phyloP scores from a whole-genome alignment of 1,140 invertebrate genomes.

The Colletes gigas region DNA sequence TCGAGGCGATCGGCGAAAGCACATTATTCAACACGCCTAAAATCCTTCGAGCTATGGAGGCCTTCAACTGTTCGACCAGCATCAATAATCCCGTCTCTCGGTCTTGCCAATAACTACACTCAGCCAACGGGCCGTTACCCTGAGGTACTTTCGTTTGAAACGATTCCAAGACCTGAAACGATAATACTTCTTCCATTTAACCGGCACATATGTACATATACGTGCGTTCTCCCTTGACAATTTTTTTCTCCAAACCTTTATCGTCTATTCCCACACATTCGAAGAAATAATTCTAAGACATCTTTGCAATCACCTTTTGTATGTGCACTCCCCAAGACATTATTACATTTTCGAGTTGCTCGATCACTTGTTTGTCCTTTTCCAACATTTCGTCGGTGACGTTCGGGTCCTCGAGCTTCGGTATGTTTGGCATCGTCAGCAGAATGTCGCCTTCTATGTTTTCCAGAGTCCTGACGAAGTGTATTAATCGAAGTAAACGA shows the following conservation, averaged over 20 bases:
- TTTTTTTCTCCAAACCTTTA: neutral
- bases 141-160: slow-evolving; percentile 78
- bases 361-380: slow-evolving; percentile 80
- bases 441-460: slow-evolving; percentile 86
- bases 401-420: slow-evolving; percentile 80
- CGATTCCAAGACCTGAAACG: slow-evolving; percentile 65
- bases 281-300: slow-evolving; percentile 6
- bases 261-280: too few relatives aligned
- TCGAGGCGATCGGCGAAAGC: slow-evolving; percentile 78
- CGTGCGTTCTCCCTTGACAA: neutral
- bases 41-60: slow-evolving; percentile 85
- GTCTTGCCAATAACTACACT: slow-evolving; percentile 92
- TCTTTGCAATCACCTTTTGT: slow-evolving; percentile 79
- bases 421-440: slow-evolving; percentile 83
- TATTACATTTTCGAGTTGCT: slow-evolving; percentile 84
- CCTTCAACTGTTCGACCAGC: slow-evolving; percentile 90
- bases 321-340: slow-evolving; percentile 86
- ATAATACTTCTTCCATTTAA: neutral
- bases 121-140: slow-evolving; percentile 89
- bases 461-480: slow-evolving; percentile 83
- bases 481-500: neutral
- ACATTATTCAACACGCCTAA: slow-evolving; percentile 82
- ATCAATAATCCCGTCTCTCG: slow-evolving; percentile 88
- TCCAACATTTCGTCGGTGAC: slow-evolving; percentile 78
- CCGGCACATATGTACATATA: neutral